Percentiles rank a stretch among this genome's conserved stretches.
Conservation (phyloP, 2,888 invertebrate genomes). For the Helleia helle region DNA sequence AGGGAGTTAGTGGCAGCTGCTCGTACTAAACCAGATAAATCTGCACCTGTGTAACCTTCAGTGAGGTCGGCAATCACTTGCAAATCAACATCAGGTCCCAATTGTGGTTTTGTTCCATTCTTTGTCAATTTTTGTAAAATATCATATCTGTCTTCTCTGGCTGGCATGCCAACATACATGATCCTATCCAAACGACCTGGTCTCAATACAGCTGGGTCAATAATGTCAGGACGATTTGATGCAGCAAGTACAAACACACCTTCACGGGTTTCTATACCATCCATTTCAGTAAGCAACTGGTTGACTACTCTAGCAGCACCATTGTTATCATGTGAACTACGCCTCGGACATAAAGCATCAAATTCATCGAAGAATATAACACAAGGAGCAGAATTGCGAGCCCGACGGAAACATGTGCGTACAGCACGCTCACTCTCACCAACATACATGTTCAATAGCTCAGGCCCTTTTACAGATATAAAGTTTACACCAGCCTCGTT, state of each 20-base stretch:
- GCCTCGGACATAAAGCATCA: conserved; percentile 94
- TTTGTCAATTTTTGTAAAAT: conserved; percentile 93
- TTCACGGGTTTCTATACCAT: conserved; percentile 92
- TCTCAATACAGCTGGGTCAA: conserved; percentile 94
- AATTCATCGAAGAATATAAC: conserved; percentile 99
- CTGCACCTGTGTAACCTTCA: conserved; percentile 94
- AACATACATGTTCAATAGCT: conserved; percentile 98
- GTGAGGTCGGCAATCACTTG: conserved; percentile 78
- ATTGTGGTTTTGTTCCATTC: conserved; percentile 85
- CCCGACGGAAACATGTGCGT: conserved; percentile 95
- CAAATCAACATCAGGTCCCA: conserved; percentile 85
- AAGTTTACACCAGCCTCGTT: conserved; percentile 99
- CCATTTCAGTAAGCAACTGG: conserved; percentile 98
- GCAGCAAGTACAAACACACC: conserved; percentile 97
- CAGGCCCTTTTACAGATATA: conserved; percentile 98
- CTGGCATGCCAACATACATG: conserved; percentile 92
- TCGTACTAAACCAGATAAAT: conserved; percentile 90
- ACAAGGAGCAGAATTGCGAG: conserved; percentile 95
- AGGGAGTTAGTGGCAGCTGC: conserved; percentile 89
- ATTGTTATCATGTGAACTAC: conserved; percentile 82
- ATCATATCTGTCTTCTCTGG: conserved; percentile 84
- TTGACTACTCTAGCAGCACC: conserved; percentile 93
- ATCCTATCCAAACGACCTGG: conserved; percentile 92
- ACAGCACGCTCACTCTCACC: conserved; percentile 99
- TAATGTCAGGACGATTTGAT: conserved; percentile 96